Evolutionary conservation across 2,888 invertebrate species (phyloP), one percentile per base, ranked within the genome.

Genomic region (Diarsia brunnea): DNA sequence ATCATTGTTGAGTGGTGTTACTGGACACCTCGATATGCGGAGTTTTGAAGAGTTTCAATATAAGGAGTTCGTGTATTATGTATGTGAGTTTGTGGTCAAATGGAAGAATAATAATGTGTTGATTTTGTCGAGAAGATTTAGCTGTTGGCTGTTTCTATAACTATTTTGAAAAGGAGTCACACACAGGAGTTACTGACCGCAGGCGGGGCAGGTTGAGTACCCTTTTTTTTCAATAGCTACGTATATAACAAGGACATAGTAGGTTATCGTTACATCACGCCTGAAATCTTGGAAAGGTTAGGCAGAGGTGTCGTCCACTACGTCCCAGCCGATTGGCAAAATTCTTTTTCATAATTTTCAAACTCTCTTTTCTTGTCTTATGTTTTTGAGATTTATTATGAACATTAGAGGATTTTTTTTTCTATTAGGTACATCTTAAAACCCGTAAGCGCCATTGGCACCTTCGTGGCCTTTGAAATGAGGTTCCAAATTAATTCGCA

Each of bases 401-500:
- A n/a, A n/a, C n/a, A n/a, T n/a, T n/a, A n/a, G n/a, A n/a, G n/a
- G n/a, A n/a, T n/a, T n/a, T n/a, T n/a, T n/a, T n/a, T 21, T 38
- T 16, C 21, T 14, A 7, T 19, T 19, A 10, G 10, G 55, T 24
- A 55, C 14, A 58, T 47, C 24, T 21, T 24, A 72, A 75, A 45
- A 38, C 2, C 38, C 38, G 5, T 38, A 38, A 38, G 38, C 4
- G 38, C 38, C 38, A 7, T 38, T 38, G 8, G 7, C 7, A 8
- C 38, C 38, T 38, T n/a, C 47, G 53, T 3, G 19, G 11, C 14
- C 38, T 12, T 31, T 7, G 51, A 27, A 19, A 12, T 75, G 24
- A 51, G 16, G 79, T 51, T 79, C 60, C 80, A 76, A 76, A 76
- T 73, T 79, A 76, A 19, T 55, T 43, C 70, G 55, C 78, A 68